These are phyloP conservation scores for Pristionchus exspectatus DNA, from an alignment of 2,888 invertebrate genomes.

Conservation along the genomic window DNA sequence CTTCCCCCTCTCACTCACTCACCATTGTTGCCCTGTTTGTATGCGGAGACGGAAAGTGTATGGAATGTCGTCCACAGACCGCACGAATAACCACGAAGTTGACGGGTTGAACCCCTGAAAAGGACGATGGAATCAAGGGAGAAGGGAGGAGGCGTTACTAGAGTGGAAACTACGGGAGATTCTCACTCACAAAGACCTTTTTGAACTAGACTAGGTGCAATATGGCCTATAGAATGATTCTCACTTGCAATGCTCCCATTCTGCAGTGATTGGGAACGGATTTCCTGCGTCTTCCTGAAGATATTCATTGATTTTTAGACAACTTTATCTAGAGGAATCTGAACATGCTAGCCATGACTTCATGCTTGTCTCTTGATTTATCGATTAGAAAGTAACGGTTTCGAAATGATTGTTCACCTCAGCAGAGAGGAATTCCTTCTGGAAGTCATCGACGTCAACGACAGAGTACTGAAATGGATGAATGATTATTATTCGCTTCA, in stretches of 20 bases:
- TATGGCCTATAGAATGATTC: background rate
- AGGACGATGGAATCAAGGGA: too few species aligned
- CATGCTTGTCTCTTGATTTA: background rate
- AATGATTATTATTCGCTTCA: background rate
- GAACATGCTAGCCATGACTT: too few species aligned
- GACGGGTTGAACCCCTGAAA: constrained; percentile 52
- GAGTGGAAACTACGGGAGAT: background rate
- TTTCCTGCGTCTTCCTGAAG: constrained; percentile 69
- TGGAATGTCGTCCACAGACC: constrained; percentile 92
- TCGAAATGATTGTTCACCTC: constrained; percentile 61
- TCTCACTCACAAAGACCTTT: background rate
- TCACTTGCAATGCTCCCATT: constrained; percentile 77
- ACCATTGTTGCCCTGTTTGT: constrained; percentile 69
- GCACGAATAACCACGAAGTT: constrained; percentile 54
- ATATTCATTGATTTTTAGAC: background rate
- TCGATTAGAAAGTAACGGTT: background rate
- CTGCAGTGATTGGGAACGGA: constrained; percentile 74
- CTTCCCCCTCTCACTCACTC: background rate
- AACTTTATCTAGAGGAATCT: too few species aligned
- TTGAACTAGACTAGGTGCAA: background rate
- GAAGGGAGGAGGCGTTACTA: background rate
- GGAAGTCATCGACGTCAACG: constrained; percentile 71
- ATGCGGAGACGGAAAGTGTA: constrained; percentile 89
- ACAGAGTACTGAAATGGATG: background rate
- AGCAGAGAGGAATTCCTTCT: constrained; percentile 73